Conservation (phyloP, 2,797 vertebrate genomes). For the Babyrousa celebensis region DNA sequence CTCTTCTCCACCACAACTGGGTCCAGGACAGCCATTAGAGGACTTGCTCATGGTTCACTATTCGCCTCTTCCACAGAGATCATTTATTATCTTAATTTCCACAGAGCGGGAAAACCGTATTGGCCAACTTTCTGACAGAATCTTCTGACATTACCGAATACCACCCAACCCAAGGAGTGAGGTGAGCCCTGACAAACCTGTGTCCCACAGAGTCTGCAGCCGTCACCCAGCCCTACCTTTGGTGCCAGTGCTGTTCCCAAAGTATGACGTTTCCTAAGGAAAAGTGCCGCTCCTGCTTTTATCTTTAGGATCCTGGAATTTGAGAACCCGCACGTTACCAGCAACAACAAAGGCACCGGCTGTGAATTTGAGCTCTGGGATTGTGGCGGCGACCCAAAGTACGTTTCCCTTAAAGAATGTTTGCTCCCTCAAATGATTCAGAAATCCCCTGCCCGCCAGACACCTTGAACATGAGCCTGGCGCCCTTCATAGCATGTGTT, state of each 20-base stretch:
- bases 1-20: background rate
- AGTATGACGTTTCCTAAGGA: accelerated
- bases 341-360: conserved; percentile 90
- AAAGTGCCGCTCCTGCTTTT: background rate
- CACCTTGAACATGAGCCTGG: background rate
- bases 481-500: background rate
- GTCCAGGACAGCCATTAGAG: background rate
- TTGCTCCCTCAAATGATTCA: background rate
- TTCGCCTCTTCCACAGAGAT: background rate
- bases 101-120: conserved; percentile 96
- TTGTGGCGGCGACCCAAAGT: conserved; percentile 97
- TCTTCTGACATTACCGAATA: conserved; percentile 94
- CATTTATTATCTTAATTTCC: conserved; percentile 5
- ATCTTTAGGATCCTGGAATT: conserved; percentile 96
- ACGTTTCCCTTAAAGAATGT: conserved; percentile 81
- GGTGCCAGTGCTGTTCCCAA: background rate
- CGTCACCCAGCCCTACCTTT: accelerated
- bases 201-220: background rate
- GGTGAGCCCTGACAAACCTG: conserved; percentile 89
- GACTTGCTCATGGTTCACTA: background rate
- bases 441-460: background rate
- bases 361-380: conserved; percentile 98
- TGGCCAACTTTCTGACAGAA: conserved; percentile 97
- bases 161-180: conserved; percentile 96
- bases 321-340: conserved; percentile 93